Evolutionary conservation across 2,113 vertebrate species (phyloP), one percentile per base, ranked within the genome.

Genomic region (Xenopus laevis): DNA sequence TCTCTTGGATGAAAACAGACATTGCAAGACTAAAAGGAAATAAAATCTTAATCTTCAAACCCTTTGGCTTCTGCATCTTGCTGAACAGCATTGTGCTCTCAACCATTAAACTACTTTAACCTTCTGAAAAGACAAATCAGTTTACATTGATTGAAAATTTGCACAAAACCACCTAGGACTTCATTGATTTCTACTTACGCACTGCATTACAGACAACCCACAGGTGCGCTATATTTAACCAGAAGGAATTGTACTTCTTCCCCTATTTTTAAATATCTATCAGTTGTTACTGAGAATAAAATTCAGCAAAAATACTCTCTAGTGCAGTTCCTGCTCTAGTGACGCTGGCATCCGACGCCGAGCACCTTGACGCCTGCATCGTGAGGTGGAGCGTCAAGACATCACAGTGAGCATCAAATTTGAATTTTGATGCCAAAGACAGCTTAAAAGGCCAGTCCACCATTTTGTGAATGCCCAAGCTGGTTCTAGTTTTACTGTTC

Each of bases 1-100:
- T 84, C 89, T 87, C 85, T 84, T 89, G 90, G 89, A 93, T 87
- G 89, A 90, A 92, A 92, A 91, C 89, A 90, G 87, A 89, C 87
- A 90, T 83, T 69, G 81, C 82, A 84, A 84, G 47, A 78, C 83
- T 90, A 86, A 92, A 89, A 93, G 86, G 87, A 92, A 93, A 91
- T 89, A 80, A 93, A 91, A 88, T 84, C 81, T 82, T 87, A 86
- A 90, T 90, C 83, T 81, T 81, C 81, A 88, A 78, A 79, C 85
- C 82, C 83, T 88, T 89, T 89, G 87, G 89, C 86, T 89, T 92
- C 68, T 86, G 83, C 78, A 85, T 83, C 81, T 84, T 86, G 82
- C 82, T 86, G 82, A 82, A 80, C 81, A 82, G 79, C 78, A 83
- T 61, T 84, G 80, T 86, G 82, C 89, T 91, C 87, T 88, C 87